Evolutionary conservation across 2,888 invertebrate genomes (phyloP), one percentile per base, ranked within the genome.

Genomic region (Eremobia ochroleuca): DNA sequence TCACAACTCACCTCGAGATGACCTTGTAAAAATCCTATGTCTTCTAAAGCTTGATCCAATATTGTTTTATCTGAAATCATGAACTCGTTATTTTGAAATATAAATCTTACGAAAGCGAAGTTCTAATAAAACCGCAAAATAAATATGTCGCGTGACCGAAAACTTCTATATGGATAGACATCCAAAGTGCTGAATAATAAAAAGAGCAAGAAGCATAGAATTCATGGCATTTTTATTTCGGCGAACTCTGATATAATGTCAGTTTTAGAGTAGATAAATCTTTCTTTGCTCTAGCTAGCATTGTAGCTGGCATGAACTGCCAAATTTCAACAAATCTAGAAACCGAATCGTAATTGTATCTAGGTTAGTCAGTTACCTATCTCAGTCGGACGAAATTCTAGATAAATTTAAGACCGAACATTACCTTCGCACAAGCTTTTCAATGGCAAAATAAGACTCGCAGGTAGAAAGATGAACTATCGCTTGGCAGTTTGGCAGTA

Each of bases 41-140:
- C 98, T 49, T 97, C 97, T 77, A 98, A 95, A 0, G 98, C 97
- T 92, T 98, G 97, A 78, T 97, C 97, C 85, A 98, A 94, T 84
- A 98, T 97, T 37, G 97, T 96, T 94, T 98, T 98, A 95, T 98
- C 98, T 98, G 96, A 66, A 97, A 97, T 85, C 73, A 83, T 28
- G 3, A 82, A 66, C 21, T 81, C 34, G 37, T 55, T 58, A 59
- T 34, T 78, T 73, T 34, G 37, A 43, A 73, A 72, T 62, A 81
- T 73, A 74, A 82, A 77, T 65, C 66, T 61, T 68, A 58, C 58
- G 71, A 86, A 79, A 79, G 80, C 66, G 43, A 76, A 81, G 64
- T 77, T 69, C 75, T 76, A 83, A 86, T 85, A 86, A 88, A 88
- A 82, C 77, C 79, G 76, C 82, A 87, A 87, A 88, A 89, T 88